Conservation (phyloP, 1,140 invertebrate species). For the Oryctes rhinoceros region DNA sequence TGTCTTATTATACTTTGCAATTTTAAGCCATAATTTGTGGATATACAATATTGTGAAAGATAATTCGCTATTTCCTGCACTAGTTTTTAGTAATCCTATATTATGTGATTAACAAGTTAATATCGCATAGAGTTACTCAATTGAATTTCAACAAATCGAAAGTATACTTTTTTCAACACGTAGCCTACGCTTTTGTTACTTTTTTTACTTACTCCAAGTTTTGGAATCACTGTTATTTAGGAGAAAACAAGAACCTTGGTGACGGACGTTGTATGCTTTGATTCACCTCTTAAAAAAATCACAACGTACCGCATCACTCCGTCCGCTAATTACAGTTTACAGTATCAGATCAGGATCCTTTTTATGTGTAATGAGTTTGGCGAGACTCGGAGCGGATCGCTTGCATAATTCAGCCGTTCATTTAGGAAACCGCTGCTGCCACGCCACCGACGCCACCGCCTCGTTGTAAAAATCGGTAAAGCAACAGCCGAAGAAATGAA, state of each 20-base stretch:
- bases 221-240: no score
- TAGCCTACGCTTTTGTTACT: no score
- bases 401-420: slow-evolving; percentile 48
- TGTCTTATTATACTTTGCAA: no score
- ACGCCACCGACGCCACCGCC: neutral
- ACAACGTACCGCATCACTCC: slow-evolving; percentile 42
- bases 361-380: slow-evolving; percentile 45
- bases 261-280: neutral
- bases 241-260: neutral
- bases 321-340: slow-evolving; percentile 49
- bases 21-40: no score
- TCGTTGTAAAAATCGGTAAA: neutral
- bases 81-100: no score
- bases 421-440: slow-evolving; percentile 34
- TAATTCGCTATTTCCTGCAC: no score
- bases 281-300: slow-evolving; percentile 39
- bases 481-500: neutral
- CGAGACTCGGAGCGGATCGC: slow-evolving; percentile 32
- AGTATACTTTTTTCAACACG: no score
- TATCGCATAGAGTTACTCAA: no score
- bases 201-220: no score
- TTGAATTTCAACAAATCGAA: no score
- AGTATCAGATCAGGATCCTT: slow-evolving; percentile 52
- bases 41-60: no score
- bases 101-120: no score